Conservation (phyloP, 2,797 vertebrate species). For the Typhlichthys eigenmanni region DNA sequence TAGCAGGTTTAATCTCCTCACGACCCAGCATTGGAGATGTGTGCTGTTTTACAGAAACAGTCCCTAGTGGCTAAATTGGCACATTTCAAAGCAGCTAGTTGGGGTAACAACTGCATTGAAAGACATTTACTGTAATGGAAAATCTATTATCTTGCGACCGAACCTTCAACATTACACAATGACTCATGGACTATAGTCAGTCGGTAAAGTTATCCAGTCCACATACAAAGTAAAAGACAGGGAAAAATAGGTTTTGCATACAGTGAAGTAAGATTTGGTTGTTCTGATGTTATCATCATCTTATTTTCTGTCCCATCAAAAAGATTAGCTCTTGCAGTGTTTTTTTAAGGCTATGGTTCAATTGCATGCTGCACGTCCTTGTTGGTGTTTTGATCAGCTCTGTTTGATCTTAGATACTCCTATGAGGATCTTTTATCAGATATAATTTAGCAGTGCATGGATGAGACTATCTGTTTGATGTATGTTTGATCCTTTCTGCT, state of each 20-base stretch:
- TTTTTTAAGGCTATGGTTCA: constrained; percentile 54
- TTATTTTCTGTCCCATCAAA: constrained; percentile 27
- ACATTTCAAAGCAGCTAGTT: too few relatives aligned
- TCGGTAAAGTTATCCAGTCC: too few relatives aligned
- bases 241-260: too few relatives aligned
- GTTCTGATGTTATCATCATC: constrained; percentile 39
- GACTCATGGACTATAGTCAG: too few relatives aligned
- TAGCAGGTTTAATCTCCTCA: constrained; percentile 41
- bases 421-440: constrained; percentile 42
- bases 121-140: too few relatives aligned
- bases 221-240: too few relatives aligned
- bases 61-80: too few relatives aligned
- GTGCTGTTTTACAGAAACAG: too few relatives aligned
- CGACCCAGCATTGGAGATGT: constrained; percentile 2
- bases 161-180: too few relatives aligned
- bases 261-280: neutral
- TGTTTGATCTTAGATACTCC: constrained; percentile 41
- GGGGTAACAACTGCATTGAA: too few relatives aligned
- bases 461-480: constrained; percentile 36
- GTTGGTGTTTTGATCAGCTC: constrained; percentile 37
- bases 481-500: constrained; percentile 33
- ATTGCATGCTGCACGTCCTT: constrained; percentile 42
- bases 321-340: constrained; percentile 47
- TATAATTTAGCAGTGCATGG: constrained; percentile 41
- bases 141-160: too few relatives aligned